phyloP scores from a whole-genome alignment of 2,888 invertebrate genomes.

The Pollenia griseotomentosa region DNA sequence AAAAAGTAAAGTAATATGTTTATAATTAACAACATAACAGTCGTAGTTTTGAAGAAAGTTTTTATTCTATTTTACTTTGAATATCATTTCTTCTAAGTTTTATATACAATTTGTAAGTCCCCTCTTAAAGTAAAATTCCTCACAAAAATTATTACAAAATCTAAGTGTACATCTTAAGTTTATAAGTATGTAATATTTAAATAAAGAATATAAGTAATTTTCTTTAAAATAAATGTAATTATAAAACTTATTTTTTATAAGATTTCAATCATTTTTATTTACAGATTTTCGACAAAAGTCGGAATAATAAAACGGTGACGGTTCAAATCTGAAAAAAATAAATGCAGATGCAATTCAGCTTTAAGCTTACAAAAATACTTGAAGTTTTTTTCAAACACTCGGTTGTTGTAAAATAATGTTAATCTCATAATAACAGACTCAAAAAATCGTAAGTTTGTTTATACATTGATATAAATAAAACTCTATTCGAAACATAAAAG shows the following conservation, averaged over 20 bases:
- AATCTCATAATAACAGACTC: no score
- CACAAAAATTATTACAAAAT: conserved; percentile 50
- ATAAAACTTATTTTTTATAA: background rate
- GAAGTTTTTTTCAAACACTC: no score
- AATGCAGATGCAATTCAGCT: no score
- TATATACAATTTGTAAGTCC: conserved; percentile 43
- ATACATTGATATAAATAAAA: no score
- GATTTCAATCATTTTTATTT: background rate
- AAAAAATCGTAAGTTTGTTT: no score
- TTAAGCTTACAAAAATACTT: no score
- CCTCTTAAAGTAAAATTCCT: conserved; percentile 32
- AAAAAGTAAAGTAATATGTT: conserved; percentile 79
- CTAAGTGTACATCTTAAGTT: conserved; percentile 64
- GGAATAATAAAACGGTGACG: no score
- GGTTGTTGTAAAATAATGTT: no score
- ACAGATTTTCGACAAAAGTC: no score
- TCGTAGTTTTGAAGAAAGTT: conserved; percentile 39
- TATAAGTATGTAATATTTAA: conserved; percentile 67
- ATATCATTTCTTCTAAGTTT: conserved; percentile 51
- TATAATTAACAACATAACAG: conserved; percentile 4
- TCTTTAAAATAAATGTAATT: conserved; percentile 61
- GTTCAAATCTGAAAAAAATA: no score
- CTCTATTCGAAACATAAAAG: no score
- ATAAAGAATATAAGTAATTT: conserved; percentile 21
- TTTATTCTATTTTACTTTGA: conserved; percentile 45